Conservation (phyloP, 1,140 invertebrate species). For the Sinonovacula constricta region DNA sequence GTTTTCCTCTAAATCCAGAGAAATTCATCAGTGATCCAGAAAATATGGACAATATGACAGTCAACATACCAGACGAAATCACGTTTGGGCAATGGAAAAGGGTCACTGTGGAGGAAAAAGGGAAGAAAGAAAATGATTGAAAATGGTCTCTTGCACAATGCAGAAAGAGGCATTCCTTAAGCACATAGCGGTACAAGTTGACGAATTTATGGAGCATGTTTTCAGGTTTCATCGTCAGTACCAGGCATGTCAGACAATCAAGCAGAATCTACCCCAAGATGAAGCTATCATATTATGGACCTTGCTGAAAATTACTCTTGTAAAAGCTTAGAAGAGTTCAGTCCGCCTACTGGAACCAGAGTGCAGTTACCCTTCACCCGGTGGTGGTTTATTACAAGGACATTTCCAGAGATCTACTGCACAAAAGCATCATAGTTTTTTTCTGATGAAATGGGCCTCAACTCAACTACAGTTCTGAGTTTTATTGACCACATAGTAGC, state of each 20-base stretch:
- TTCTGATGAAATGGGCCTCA: slow-evolving; percentile 48
- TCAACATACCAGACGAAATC: background rate
- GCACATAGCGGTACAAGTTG: slow-evolving; percentile 1
- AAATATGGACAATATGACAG: too few relatives aligned
- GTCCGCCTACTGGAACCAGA: slow-evolving; percentile 56
- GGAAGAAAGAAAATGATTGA: slow-evolving; percentile 27
- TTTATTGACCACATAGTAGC: slow-evolving; percentile 31
- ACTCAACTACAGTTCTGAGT: slow-evolving; percentile 33
- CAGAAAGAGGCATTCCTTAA: background rate
- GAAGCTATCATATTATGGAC: slow-evolving; percentile 54
- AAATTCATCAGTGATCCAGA: too few relatives aligned
- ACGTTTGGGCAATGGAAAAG: slow-evolving; percentile 34
- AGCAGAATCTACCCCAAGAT: slow-evolving; percentile 45
- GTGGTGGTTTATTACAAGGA: too few relatives aligned
- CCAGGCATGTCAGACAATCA: slow-evolving; percentile 28
- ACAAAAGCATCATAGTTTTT: too few relatives aligned
- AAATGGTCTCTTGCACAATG: background rate
- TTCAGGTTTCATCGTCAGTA: slow-evolving; percentile 36
- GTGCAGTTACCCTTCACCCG: too few relatives aligned
- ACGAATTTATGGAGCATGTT: slow-evolving; percentile 41
- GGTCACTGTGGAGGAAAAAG: slow-evolving; percentile 19
- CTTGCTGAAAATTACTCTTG: slow-evolving; percentile 58
- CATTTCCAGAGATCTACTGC: too few relatives aligned
- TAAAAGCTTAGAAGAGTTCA: slow-evolving; percentile 54
- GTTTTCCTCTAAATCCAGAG: too few relatives aligned